These are phyloP conservation scores for Phylloscopus whistleri DNA, from an alignment of 2,113 vertebrate species.

Conservation along the genomic window DNA sequence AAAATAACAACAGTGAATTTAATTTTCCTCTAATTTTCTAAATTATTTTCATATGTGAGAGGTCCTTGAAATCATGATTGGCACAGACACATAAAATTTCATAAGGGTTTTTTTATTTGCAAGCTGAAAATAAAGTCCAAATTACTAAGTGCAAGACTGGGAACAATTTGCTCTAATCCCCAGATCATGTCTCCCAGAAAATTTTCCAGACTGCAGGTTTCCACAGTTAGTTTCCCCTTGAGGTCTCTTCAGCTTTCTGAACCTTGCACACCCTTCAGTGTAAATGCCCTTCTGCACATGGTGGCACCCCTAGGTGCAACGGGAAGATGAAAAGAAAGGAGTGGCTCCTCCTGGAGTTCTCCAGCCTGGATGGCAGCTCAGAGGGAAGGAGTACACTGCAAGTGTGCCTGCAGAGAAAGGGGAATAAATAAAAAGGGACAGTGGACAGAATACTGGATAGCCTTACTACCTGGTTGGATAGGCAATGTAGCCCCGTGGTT, in stretches of 20 bases:
- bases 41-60: background rate
- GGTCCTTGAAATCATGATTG: background rate
- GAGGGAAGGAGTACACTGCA: background rate
- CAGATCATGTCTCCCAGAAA: background rate
- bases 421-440: background rate
- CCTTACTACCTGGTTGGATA: background rate
- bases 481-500: background rate
- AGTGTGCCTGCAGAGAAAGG: background rate
- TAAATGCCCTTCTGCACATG: background rate
- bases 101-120: background rate
- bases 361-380: background rate
- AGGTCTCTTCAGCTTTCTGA: background rate
- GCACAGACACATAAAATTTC: background rate
- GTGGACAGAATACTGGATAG: background rate
- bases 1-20: background rate
- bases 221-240: background rate
- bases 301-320: background rate
- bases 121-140: background rate
- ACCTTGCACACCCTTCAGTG: background rate
- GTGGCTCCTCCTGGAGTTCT: background rate
- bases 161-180: background rate
- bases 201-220: background rate
- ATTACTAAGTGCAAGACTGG: background rate
- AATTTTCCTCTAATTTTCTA: background rate
- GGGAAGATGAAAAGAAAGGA: background rate